Evolutionary conservation across 1,140 invertebrate species (phyloP), one percentile per base, ranked within the genome.

Genomic region (Rhopalosiphum padi): DNA sequence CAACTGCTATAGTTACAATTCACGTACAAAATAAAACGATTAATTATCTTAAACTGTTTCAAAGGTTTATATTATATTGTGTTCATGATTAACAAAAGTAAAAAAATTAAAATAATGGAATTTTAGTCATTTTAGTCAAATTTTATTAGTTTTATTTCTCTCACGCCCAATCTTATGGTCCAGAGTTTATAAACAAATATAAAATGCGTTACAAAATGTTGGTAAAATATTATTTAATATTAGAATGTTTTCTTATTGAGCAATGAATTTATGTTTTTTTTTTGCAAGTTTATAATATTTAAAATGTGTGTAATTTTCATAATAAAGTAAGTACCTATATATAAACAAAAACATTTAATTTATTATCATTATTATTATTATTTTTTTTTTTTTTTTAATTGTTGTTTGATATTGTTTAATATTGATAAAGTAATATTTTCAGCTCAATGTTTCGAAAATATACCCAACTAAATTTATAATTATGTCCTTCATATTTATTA

Each of bases 401-500:
- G 60, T 77, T 77, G 30, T 77, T 77, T 77, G 48, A 51, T n/a
- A n/a, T 68, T 68, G 30, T 15, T n/a, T n/a, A 68, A 68, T 68
- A 68, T 18, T 77, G 4, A 77, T 77, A n/a, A n/a, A 77, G 5
- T 77, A n/a, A 77, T n/a, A 77, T 77, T 77, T 77, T 77, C 60
- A 77, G 60, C 60, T 77, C 60, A 77, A 77, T 77, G 60, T 77
- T 77, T 77, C 60, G 30, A 77, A 77, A 77, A 77, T n/a, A 77
- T 77, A 35, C 4, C 30, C n/a, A 77, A 77, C 60, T 77, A 77
- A 77, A 77, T 77, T n/a, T 15, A n/a, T 15, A 77, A 6, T n/a
- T 77, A 35, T n/a, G 15, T 18, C 60, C 30, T 68, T 68, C 60
- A n/a, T n/a, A 77, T 77, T 77, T 77, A n/a, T 77, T 77, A n/a